Base-by-base conservation (phyloP, 2,888 invertebrate species). In the Pollenia griseotomentosa region DNA sequence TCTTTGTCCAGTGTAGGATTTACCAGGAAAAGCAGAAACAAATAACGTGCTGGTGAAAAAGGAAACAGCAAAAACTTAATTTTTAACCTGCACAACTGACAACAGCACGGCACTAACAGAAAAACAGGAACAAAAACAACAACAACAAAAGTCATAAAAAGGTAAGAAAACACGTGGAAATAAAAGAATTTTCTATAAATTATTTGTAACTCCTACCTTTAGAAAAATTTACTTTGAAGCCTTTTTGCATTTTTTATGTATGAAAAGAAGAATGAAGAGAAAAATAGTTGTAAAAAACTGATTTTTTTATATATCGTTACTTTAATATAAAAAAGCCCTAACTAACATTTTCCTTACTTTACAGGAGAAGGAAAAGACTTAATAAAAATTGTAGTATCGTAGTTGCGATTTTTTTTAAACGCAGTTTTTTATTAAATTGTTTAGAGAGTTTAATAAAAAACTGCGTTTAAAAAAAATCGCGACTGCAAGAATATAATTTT, bases 131-230 rank as follows among this genome's bases (percentile, higher is more conserved):
- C 10, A 48, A 63, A 23, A 33, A 33, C 33, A 6, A 6, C 11
- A 63, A 12, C 11, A 19, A 70, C 44, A 59, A 40, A 70, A 14
- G 16, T 44, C 33, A 59, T 73, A 68, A 80, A 78, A 82, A 86
- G 82, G 86, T 86, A 70, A 70, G 63, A 48, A 81, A 42, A 53
- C 5, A 42, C 61, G n/a, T 44, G 40, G 19, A 59, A 23, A 14
- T 12, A 61, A 53, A 66, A 71, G 14, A 57, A 78, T 19, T 3
- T 70, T 70, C 2, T 75, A 51, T 55, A 59, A 61, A 55, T 66
- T 55, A 42, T 61, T n/a, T 66, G 16, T 59, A 73, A 40, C 66
- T 48, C 73, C 61, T 73, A 66, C 59, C 48, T 77, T 65, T 53
- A 53, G n/a, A 11, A 9, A 42, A 9, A n/a, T 61, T 51, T 51